These are phyloP conservation scores for Willowsia nigromaculata DNA, from an alignment of 2,888 invertebrate species.

Conservation along the genomic window DNA sequence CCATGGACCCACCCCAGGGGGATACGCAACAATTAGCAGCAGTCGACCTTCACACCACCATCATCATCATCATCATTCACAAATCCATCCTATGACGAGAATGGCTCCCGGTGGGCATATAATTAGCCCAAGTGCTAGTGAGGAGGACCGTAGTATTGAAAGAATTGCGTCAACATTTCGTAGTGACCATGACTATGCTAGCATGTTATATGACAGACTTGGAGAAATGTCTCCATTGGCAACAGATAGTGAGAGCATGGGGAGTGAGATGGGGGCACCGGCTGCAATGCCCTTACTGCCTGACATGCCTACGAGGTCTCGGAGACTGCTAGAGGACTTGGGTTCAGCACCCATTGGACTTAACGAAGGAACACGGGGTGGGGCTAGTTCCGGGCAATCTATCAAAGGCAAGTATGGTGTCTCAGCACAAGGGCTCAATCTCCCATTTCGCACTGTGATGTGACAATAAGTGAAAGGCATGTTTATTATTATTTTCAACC, in stretches of 20 bases:
- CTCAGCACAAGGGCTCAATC: slow-evolving; percentile 77
- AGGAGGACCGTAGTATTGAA: slow-evolving; percentile 82
- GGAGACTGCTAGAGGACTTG: slow-evolving; percentile 82
- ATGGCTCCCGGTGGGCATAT: slow-evolving; percentile 69
- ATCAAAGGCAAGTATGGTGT: slow-evolving; percentile 79
- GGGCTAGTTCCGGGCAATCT: slow-evolving; percentile 63
- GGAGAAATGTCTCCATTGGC: slow-evolving; percentile 81
- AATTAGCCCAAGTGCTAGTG: slow-evolving; percentile 79
- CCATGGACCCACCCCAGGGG: slow-evolving; percentile 70
- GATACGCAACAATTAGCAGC: slow-evolving; percentile 68
- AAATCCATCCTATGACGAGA: slow-evolving; percentile 57
- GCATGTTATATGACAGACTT: slow-evolving; percentile 80
- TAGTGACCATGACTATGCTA: slow-evolving; percentile 81
- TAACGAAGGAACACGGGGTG: slow-evolving; percentile 72
- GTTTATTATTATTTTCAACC: slow-evolving; percentile 65
- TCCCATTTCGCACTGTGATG: slow-evolving; percentile 79
- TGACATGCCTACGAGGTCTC: slow-evolving; percentile 83
- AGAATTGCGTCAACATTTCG: slow-evolving; percentile 81
- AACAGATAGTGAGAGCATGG: slow-evolving; percentile 80
- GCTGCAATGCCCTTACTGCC: slow-evolving; percentile 84
- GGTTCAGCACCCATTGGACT: slow-evolving; percentile 79
- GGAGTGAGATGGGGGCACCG: slow-evolving; percentile 80
- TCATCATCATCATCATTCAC: slow-evolving; percentile 68
- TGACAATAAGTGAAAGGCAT: slow-evolving; percentile 78
- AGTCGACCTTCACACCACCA: slow-evolving; percentile 76